Base-by-base conservation (phyloP, 2,888 invertebrate genomes). In the Coronaproctus castanopsis region DNA sequence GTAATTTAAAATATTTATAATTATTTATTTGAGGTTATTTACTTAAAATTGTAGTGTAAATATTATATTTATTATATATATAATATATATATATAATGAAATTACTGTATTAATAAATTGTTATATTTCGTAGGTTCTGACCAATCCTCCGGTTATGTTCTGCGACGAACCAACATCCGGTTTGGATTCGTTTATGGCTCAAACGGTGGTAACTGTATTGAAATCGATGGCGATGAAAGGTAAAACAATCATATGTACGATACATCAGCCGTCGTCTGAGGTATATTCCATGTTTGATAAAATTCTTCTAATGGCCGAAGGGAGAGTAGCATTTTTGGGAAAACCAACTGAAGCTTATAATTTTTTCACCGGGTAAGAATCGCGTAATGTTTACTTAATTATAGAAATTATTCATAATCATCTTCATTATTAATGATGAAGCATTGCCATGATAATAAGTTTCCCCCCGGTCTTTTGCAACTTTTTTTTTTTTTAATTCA, bases 121-220 rank as follows among this genome's bases (percentile, higher is more conserved):
- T n/a, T n/a, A n/a, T n/a, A n/a, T n/a, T n/a, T 52, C 24, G 20
- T 65, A 76, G 76, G 85, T 93, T 2, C 75, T 96, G 53, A 96
- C 93, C 0, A 89, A 97, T 74, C 97, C 97, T 0, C 84, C 90
- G 0, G 75, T 97, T 52, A 81, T 97, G 79, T 91, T 97, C 70
- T 95, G 95, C 70, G 97, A 97, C 69, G 97, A 97, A 69, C 96
- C 96, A 0, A 97, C 96, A 0, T 93, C 93, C 0, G 93, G 96
- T 1, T 75, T 97, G 60, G 97, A 97, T 72, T 92, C 95, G 0
- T 95, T 87, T 68, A 96, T 95, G 91, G 96, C 97, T 0, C 84
- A 88, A 69, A 92, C 87, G 71, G 90, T 96, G 1, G 82, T 92
- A 20, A 83, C 85, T 71, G 85, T 87, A 55, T 64, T 72, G 67